These are phyloP conservation scores for Sminthopsis crassicaudata DNA, from an alignment of 2,113 vertebrate genomes.

Conservation along the genomic window DNA sequence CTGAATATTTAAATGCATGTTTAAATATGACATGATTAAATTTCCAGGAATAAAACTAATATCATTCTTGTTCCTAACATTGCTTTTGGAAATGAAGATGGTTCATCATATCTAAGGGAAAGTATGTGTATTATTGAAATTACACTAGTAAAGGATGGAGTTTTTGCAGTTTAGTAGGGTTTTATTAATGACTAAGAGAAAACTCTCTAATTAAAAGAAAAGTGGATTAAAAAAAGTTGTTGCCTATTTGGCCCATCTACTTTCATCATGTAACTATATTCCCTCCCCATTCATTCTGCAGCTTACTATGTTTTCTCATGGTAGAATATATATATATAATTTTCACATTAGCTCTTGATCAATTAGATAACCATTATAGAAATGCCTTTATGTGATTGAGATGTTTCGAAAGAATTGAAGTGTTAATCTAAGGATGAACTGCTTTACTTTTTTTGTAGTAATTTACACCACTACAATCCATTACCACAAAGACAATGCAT, in stretches of 20 bases:
- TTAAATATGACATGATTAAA: conserved; percentile 63
- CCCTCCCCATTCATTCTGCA: background rate
- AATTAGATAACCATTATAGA: background rate
- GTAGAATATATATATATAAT: background rate
- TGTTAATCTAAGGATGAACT: background rate
- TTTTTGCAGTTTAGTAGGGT: background rate
- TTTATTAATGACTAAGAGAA: conserved; percentile 40
- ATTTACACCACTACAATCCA: background rate
- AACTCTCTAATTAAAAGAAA: background rate
- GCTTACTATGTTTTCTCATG: background rate
- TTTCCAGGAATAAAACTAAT: conserved; percentile 59
- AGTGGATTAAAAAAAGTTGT: background rate
- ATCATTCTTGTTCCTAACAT: conserved; percentile 48
- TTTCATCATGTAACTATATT: background rate
- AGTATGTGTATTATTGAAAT: background rate
- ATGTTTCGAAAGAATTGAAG: background rate
- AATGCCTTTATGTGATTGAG: background rate
- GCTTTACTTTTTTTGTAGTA: background rate
- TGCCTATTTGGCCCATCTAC: background rate
- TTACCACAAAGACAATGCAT: background rate
- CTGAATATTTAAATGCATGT: too few relatives aligned
- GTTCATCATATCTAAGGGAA: background rate
- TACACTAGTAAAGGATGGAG: conserved; percentile 27
- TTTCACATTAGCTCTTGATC: background rate
- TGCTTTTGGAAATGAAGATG: conserved; percentile 66